Evolutionary conservation across 2,113 vertebrate genomes (phyloP).

Genomic region (Podocnemis expansa): DNA sequence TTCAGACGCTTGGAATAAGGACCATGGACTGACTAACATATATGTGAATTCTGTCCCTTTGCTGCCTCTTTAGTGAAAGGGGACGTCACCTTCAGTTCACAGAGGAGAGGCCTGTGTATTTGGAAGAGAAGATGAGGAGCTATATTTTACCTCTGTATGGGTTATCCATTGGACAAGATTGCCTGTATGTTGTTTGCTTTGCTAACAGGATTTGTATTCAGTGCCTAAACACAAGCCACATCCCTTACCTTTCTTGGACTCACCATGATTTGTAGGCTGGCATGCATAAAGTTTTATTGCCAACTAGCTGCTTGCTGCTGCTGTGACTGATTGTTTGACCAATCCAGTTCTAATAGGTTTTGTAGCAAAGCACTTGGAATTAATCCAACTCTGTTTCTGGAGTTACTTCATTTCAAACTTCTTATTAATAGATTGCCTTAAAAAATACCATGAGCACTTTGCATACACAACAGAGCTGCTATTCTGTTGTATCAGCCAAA

Average conservation of each 20-base stretch:
- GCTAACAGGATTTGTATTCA: background rate
- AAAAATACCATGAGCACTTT: background rate
- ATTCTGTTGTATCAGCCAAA: background rate
- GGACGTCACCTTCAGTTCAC: background rate
- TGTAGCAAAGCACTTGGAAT: background rate
- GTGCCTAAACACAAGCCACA: background rate
- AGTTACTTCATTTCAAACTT: background rate
- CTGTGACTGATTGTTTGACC: background rate
- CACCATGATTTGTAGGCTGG: background rate
- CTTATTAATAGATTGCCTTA: background rate
- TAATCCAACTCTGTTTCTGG: background rate
- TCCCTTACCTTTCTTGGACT: background rate
- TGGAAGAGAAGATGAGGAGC: background rate
- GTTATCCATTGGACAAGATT: background rate
- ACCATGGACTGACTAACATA: background rate
- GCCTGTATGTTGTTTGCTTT: background rate
- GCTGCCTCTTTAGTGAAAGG: too few species aligned
- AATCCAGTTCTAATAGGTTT: background rate
- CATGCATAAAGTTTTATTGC: background rate
- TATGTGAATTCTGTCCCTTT: background rate
- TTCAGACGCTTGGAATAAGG: background rate
- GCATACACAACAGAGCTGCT: background rate
- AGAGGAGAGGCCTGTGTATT: background rate
- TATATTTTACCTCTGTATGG: background rate
- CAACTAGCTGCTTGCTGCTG: constrained; percentile 17